Base-by-base conservation (phyloP, 2,113 vertebrate species). In the Aix galericulata region DNA sequence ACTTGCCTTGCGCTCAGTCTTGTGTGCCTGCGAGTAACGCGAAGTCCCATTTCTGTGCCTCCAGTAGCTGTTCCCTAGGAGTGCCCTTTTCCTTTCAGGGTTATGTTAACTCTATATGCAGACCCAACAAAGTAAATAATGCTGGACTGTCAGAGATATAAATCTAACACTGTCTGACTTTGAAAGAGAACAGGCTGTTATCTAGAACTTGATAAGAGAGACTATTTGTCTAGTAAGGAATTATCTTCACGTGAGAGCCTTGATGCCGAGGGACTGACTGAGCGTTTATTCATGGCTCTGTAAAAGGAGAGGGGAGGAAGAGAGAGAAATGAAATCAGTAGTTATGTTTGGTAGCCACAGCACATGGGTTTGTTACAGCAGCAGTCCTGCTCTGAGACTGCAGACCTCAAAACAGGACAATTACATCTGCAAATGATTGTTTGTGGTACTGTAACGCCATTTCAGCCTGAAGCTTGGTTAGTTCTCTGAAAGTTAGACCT, bases 401-500 rank as follows among this genome's bases (percentile, higher is more conserved):
- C 73, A 75, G 77, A 66, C 74, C 93, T 95, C 74, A 73, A 69
- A 93, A 79, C 59, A 50, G 80, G 80, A 56, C 46, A 78, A 58
- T 89, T 93, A 91, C 58, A 48, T 85, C 88, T 85, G 81, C 77
- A 92, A 73, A 55, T 34, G 31, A 73, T 89, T 6, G 0, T 71
- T 82, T 82, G 73, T 84, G 83, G 53, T 71, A 55, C 62, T 73
- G 38, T 68, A 72, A 90, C 69, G 69, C 77, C 0, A 0, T 62
- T 60, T 0, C 71, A 26, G 69, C 84, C 88, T 82, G 83, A 90
- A 89, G 95, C 55, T 91, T 32, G 59, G 83, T 89, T 92, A 87
- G 76, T 48, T 17, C 67, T 76, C 83, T 53, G 52, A 29, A 92
- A 89, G 59, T 82, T 56, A 62, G 9, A 64, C 27, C 17, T 73